phyloP scores from a whole-genome alignment of 2,113 vertebrate genomes.

The Tichodroma muraria region DNA sequence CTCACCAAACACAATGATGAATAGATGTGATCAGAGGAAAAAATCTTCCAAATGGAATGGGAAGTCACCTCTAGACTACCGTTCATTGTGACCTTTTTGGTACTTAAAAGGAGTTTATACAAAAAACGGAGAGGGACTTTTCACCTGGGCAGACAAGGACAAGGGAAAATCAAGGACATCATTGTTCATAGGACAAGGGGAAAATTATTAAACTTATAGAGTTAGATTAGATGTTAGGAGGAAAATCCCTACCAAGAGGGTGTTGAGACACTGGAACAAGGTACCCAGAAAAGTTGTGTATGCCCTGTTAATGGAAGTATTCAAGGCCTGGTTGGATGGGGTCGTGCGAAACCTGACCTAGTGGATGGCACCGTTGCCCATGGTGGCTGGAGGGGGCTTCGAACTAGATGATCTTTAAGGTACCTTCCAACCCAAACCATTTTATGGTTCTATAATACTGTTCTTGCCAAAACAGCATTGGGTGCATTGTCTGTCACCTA shows the following conservation, averaged over 20 bases:
- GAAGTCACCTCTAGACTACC: not conserved
- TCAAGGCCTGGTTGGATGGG: not conserved
- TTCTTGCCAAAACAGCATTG: not conserved
- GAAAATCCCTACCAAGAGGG: not conserved
- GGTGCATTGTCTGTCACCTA: not conserved
- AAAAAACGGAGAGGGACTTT: not conserved
- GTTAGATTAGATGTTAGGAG: not conserved
- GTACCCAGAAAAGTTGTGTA: not conserved
- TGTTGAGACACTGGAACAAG: not conserved
- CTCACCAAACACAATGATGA: not conserved
- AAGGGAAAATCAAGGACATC: no score
- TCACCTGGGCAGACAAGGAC: not conserved
- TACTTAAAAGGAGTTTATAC: not conserved
- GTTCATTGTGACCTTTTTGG: not conserved
- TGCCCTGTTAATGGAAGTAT: not conserved
- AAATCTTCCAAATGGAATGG: not conserved
- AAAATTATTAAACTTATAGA: not conserved
- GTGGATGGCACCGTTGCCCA: rapidly evolving
- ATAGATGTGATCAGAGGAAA: not conserved
- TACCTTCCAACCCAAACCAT: not conserved
- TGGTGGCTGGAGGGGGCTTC: not conserved
- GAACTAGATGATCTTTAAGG: not conserved
- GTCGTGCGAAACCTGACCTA: not conserved
- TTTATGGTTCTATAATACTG: not conserved
- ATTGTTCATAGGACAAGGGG: not conserved